phyloP scores from a whole-genome alignment of 2,797 vertebrate genomes.

The Columba guinea region DNA sequence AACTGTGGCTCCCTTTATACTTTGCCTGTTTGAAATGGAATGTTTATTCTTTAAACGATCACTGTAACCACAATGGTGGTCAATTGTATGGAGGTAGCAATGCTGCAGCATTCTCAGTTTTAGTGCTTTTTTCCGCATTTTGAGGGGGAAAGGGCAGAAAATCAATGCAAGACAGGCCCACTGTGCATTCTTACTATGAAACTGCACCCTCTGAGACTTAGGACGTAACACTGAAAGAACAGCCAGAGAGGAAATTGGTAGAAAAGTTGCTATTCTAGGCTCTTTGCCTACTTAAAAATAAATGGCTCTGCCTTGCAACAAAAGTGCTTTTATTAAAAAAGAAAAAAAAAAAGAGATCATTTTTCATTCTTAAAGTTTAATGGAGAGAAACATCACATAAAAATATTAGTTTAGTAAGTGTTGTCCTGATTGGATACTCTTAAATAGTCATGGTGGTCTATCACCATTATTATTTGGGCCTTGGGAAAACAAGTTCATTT shows the following conservation, averaged over 20 bases:
- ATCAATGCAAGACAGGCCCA: conserved; percentile 21
- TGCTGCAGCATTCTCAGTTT: not conserved
- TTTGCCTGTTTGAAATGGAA: not conserved
- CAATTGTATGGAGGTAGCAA: not conserved
- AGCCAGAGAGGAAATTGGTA: conserved; percentile 2
- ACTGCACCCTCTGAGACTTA: conserved; percentile 13
- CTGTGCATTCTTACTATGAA: not conserved
- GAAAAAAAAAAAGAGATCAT: not conserved
- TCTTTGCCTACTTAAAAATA: not conserved
- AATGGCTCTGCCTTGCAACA: not conserved
- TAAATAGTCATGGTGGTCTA: not conserved
- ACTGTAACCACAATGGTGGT: not conserved
- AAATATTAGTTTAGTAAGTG: not conserved
- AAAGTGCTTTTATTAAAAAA: conserved; percentile 11
- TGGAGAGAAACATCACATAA: conserved; percentile 3
- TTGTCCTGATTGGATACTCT: not conserved
- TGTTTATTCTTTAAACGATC: not conserved
- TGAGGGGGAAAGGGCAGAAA: conserved; percentile 16
- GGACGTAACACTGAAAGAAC: not conserved
- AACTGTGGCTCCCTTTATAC: not conserved
- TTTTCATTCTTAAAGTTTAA: conserved; percentile 50
- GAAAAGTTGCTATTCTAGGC: not conserved
- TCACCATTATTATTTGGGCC: not conserved
- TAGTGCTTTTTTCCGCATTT: not conserved
- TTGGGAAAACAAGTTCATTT: not conserved